A percentile compares a stretch with the other conserved stretches of the same genome.
phyloP scores from a whole-genome alignment of 92 coral and sea anemone genomes.

The Epizoanthus scotinus region DNA sequence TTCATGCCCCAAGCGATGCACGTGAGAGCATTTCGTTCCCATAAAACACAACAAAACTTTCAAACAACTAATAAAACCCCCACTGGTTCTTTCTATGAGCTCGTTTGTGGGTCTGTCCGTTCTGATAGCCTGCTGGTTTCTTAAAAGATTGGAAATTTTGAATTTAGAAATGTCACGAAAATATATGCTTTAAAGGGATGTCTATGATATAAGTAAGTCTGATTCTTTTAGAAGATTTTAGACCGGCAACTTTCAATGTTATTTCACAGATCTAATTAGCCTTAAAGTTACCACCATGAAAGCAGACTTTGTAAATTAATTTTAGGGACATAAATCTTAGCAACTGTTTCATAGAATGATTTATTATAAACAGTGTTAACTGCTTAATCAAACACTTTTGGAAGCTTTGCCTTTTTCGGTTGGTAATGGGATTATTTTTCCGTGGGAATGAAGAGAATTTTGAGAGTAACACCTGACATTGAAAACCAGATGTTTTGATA shows the following conservation, averaged over 20 bases:
- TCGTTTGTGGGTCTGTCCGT: not conserved
- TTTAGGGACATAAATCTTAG: not conserved
- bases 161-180: conserved; percentile 13
- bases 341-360: not conserved
- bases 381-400: not conserved
- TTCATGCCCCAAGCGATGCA: too few species aligned
- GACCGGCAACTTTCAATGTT: not conserved
- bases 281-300: conserved; percentile 25
- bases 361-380: conserved; percentile 28
- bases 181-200: not conserved
- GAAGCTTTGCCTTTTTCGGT: not conserved
- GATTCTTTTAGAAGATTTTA: not conserved
- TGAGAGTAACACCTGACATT: not conserved
- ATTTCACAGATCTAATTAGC: not conserved
- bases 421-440: not conserved
- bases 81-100: not conserved
- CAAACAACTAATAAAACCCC: not conserved
- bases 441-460: not conserved
- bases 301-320: conserved; percentile 1
- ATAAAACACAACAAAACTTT: too few species aligned
- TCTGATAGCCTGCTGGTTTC: not conserved
- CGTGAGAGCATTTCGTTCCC: too few species aligned
- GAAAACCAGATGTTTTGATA: not conserved
- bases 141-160: not conserved
- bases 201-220: not conserved